Percentiles rank a stretch among this genome's conserved stretches.
These are phyloP conservation scores for Neocloeon triangulifer DNA, from an alignment of 1,140 invertebrate species.

Conservation along the genomic window DNA sequence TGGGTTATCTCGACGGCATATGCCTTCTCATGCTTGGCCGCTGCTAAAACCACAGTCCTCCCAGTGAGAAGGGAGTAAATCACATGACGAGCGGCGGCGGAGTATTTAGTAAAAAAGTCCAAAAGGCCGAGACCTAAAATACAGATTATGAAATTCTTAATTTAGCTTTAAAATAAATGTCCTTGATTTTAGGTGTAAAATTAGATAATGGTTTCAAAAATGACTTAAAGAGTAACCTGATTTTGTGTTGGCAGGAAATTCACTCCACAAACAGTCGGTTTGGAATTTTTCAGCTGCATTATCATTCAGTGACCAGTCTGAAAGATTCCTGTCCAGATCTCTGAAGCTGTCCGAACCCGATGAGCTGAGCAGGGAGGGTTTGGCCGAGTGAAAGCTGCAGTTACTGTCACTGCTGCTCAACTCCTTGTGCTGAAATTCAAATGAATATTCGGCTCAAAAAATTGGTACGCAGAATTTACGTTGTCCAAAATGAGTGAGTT, in stretches of 20 bases:
- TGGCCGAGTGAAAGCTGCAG: too few species aligned
- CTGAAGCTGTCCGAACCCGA: too few species aligned
- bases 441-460: too few species aligned
- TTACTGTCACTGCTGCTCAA: too few species aligned
- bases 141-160: conserved; percentile 1
- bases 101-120: conserved; percentile 11
- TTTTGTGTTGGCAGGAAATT: not conserved
- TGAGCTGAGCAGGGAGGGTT: too few species aligned
- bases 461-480: too few species aligned
- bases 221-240: not conserved
- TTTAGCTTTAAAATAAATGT: not conserved
- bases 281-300: not conserved
- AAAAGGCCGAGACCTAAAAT: conserved; percentile 9
- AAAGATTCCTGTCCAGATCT: too few species aligned
- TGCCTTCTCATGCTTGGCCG: conserved; percentile 5
- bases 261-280: not conserved
- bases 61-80: conserved; percentile 13
- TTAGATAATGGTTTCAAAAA: too few species aligned
- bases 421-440: too few species aligned
- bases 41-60: conserved; percentile 11
- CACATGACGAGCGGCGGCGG: conserved; percentile 11
- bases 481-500: too few species aligned
- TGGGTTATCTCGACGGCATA: conserved; percentile 9
- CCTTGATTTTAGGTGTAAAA: too few species aligned
- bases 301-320: too few species aligned